These are phyloP conservation scores for Spea bombifrons DNA, from an alignment of 2,113 vertebrate species.

Conservation along the genomic window DNA sequence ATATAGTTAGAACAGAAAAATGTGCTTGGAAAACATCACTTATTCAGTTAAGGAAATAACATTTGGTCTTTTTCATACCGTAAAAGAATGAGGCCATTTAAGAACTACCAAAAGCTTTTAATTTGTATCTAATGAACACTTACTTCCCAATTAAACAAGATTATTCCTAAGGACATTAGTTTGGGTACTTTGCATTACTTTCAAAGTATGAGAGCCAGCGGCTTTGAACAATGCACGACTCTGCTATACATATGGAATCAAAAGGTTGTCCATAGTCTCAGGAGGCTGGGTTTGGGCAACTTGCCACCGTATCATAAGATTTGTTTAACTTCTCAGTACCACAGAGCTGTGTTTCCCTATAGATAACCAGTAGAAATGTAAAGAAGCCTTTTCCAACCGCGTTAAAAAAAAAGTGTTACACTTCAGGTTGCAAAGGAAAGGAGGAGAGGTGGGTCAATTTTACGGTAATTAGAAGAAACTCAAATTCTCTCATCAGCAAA, in stretches of 20 bases:
- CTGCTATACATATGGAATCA: neutral
- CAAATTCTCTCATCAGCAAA: conserved; percentile 60
- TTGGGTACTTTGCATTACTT: neutral
- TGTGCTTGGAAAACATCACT: no score
- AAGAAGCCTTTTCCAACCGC: no score
- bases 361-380: no score
- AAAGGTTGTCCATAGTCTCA: neutral
- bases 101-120: neutral
- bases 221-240: neutral
- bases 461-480: conserved; percentile 64
- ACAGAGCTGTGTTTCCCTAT: neutral
- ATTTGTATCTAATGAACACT: conserved; percentile 3
- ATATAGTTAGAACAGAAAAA: no score
- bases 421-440: neutral
- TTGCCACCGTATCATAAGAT: neutral
- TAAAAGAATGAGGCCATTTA: neutral
- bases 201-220: neutral
- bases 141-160: neutral
- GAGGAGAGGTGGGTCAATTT: conserved; percentile 44
- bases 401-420: neutral
- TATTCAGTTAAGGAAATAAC: no score
- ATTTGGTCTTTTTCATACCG: no score
- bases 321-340: neutral
- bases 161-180: neutral
- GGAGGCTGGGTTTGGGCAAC: no score